Conservation (phyloP, 2,113 vertebrate species). For the Egretta garzetta region DNA sequence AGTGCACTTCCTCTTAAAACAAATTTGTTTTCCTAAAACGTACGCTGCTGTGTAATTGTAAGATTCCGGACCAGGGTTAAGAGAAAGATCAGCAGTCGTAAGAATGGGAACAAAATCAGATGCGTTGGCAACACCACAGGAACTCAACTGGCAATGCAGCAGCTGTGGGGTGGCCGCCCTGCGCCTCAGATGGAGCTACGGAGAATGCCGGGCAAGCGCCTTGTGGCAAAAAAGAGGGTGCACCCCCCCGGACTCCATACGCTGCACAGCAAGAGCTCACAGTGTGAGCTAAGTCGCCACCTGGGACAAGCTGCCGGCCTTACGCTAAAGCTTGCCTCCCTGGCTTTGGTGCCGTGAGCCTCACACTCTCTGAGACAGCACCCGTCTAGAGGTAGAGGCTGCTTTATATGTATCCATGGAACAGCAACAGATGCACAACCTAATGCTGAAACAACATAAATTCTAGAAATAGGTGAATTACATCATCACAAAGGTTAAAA, state of each 20-base stretch:
- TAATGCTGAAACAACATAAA: not conserved
- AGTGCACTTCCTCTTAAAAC: not conserved
- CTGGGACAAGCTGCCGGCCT: not conserved
- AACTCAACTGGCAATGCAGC: not conserved
- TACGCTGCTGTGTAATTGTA: not conserved
- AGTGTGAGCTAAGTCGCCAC: not conserved
- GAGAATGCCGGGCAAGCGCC: not conserved
- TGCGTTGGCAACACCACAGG: not conserved
- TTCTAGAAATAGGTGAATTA: not conserved
- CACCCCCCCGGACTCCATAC: not conserved
- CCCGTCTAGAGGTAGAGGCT: not conserved
- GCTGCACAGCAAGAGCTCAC: not conserved
- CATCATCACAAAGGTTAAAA: not conserved
- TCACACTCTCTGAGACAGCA: not conserved
- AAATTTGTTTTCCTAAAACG: not conserved
- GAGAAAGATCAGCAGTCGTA: not conserved
- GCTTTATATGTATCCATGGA: not conserved
- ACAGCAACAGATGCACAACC: not conserved
- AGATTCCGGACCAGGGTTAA: not conserved
- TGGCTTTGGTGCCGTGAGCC: not conserved
- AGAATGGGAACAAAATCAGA: not conserved
- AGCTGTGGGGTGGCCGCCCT: fast-evolving
- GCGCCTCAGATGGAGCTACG: fast-evolving
- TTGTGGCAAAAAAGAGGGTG: not conserved
- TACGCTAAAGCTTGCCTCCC: not conserved